These are phyloP conservation scores for Eumaeus atala DNA, from an alignment of 1,140 invertebrate genomes.

Conservation along the genomic window DNA sequence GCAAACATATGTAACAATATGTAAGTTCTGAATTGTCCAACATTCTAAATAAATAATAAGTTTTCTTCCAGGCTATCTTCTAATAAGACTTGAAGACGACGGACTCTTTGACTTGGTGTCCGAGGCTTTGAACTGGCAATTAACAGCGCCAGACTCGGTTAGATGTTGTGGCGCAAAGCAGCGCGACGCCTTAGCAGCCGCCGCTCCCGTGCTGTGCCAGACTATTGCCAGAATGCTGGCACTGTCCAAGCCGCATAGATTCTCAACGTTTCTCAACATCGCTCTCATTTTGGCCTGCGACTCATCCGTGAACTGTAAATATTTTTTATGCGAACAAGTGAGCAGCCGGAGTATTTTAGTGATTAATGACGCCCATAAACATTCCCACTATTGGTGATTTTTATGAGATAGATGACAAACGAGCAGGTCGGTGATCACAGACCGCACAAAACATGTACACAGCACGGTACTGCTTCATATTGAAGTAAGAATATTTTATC, in stretches of 20 bases:
- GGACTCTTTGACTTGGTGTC: slow-evolving; percentile 41
- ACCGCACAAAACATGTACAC: no score
- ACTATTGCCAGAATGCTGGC: slow-evolving; percentile 43
- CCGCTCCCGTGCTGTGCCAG: slow-evolving; percentile 28
- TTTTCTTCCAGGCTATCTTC: slow-evolving; percentile 40
- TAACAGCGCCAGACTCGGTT: slow-evolving; percentile 32
- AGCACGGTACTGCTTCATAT: no score
- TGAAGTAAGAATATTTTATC: no score
- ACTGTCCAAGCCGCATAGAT: slow-evolving; percentile 28
- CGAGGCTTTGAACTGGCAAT: slow-evolving; percentile 38
- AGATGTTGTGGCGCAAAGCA: slow-evolving; percentile 24
- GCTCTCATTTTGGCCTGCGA: slow-evolving; percentile 41
- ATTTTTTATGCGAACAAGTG: not conserved
- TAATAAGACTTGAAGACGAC: slow-evolving; percentile 44
- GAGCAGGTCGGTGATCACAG: no score
- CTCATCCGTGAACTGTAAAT: slow-evolving; percentile 42
- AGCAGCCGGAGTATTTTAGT: no score
- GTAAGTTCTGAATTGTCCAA: no score
- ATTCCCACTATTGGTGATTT: no score
- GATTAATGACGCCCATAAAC: no score
- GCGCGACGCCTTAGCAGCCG: slow-evolving; percentile 31
- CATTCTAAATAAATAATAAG: not conserved
- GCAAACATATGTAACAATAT: no score
- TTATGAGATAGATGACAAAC: no score
- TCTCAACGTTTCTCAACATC: slow-evolving; percentile 36